These are phyloP conservation scores for Pimephales promelas DNA, from an alignment of 2,113 vertebrate genomes.

Conservation along the genomic window DNA sequence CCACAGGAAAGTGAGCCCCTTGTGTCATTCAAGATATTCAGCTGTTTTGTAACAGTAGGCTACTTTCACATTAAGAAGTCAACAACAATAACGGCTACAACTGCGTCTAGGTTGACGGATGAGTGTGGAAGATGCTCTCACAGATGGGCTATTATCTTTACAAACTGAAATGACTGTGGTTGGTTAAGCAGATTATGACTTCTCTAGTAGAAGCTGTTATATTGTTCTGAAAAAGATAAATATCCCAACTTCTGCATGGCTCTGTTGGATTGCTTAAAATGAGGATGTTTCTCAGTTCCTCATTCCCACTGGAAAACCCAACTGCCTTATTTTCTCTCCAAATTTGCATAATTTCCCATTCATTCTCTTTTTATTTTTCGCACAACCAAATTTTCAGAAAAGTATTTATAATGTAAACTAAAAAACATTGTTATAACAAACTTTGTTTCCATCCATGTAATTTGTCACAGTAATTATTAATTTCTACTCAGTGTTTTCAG, in stretches of 20 bases:
- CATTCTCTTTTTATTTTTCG: neutral
- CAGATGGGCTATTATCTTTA: neutral
- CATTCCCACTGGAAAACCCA: constrained; percentile 15
- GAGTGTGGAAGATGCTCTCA: neutral
- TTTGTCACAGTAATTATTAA: neutral
- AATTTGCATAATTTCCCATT: constrained; percentile 36
- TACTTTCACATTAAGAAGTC: constrained; percentile 4
- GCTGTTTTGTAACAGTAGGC: neutral
- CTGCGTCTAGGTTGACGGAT: too few species aligned
- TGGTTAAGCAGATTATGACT: neutral
- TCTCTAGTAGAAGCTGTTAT: neutral
- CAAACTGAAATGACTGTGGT: neutral
- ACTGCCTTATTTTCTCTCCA: neutral
- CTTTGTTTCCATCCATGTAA: neutral
- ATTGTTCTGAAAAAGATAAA: neutral
- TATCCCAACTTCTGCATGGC: constrained; percentile 19
- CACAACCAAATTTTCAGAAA: neutral
- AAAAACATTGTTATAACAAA: too few species aligned
- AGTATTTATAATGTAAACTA: too few species aligned
- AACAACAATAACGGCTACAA: neutral
- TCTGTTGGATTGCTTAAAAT: constrained; percentile 2
- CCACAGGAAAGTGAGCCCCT: neutral
- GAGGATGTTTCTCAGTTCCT: constrained; percentile 28
- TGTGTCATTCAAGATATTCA: neutral
- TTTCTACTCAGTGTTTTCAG: neutral